Evolutionary conservation across 1,140 invertebrate genomes (phyloP).

Genomic region (Macrosteles quadrilineatus): DNA sequence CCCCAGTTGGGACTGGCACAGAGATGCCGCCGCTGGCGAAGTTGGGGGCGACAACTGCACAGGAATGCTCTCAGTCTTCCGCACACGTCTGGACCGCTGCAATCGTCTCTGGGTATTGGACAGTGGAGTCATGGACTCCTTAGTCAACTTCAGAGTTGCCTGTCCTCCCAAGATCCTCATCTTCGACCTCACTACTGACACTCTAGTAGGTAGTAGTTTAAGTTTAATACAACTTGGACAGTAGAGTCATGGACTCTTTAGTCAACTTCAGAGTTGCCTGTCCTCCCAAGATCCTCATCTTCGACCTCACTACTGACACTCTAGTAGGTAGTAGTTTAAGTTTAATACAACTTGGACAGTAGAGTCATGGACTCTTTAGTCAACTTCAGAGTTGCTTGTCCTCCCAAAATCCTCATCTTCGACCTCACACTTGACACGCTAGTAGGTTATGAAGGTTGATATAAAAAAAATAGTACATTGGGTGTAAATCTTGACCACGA

Average conservation of each 20-base stretch:
- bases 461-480: too few relatives aligned
- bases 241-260: slow-evolving; percentile 70
- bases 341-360: too few relatives aligned
- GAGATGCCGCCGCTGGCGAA: slow-evolving; percentile 55
- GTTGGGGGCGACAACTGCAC: slow-evolving; percentile 68
- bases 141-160: slow-evolving; percentile 70
- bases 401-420: too few relatives aligned
- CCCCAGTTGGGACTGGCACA: slow-evolving; percentile 78
- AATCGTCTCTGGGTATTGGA: slow-evolving; percentile 75
- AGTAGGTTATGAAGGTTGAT: too few relatives aligned
- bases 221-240: too few relatives aligned
- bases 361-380: too few relatives aligned
- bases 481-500: too few relatives aligned
- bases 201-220: slow-evolving; percentile 38
- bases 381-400: too few relatives aligned
- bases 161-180: slow-evolving; percentile 80
- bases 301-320: slow-evolving; percentile 61
- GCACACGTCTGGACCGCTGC: slow-evolving; percentile 69
- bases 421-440: too few relatives aligned
- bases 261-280: slow-evolving; percentile 74
- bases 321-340: slow-evolving; percentile 39
- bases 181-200: slow-evolving; percentile 63
- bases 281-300: slow-evolving; percentile 76
- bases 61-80: slow-evolving; percentile 74
- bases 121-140: slow-evolving; percentile 69